These are phyloP conservation scores for Podilymbus podiceps DNA, from an alignment of 2,113 vertebrate genomes.

Conservation along the genomic window DNA sequence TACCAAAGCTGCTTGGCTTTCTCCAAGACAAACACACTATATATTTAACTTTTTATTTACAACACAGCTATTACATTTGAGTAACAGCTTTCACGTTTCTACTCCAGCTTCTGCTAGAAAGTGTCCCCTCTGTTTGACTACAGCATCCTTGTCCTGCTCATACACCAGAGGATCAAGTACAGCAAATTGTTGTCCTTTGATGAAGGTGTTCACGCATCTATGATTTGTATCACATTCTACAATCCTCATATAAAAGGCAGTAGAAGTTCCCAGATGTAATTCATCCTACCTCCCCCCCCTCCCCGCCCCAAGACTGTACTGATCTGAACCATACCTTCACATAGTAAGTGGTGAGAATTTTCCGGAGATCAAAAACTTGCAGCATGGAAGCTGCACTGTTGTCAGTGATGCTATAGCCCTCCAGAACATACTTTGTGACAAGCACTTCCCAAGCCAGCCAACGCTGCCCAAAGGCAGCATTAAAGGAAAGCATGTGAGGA, in stretches of 20 bases:
- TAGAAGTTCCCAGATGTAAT: neutral
- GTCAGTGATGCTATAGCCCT: slow-evolving; percentile 90
- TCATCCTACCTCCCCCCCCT: neutral
- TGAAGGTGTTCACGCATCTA: neutral
- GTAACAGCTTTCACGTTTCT: neutral
- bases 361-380: slow-evolving; percentile 87
- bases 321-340: slow-evolving; percentile 75
- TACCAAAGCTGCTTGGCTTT: neutral
- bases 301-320: rapidly evolving
- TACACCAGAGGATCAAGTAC: neutral
- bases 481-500: slow-evolving; percentile 87
- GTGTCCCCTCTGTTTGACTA: neutral
- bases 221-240: neutral
- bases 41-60: neutral
- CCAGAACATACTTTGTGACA: slow-evolving; percentile 87
- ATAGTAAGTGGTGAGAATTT: slow-evolving; percentile 88
- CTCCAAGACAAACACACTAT: neutral
- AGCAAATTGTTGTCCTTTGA: neutral
- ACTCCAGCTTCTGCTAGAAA: neutral
- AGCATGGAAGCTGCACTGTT: slow-evolving; percentile 90
- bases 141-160: neutral
- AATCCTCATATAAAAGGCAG: neutral
- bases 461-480: slow-evolving; percentile 85
- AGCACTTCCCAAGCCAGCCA: slow-evolving; percentile 91
- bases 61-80: neutral